Base-by-base conservation (phyloP, 2,888 invertebrate species). In the Blastobasis lacticolella region DNA sequence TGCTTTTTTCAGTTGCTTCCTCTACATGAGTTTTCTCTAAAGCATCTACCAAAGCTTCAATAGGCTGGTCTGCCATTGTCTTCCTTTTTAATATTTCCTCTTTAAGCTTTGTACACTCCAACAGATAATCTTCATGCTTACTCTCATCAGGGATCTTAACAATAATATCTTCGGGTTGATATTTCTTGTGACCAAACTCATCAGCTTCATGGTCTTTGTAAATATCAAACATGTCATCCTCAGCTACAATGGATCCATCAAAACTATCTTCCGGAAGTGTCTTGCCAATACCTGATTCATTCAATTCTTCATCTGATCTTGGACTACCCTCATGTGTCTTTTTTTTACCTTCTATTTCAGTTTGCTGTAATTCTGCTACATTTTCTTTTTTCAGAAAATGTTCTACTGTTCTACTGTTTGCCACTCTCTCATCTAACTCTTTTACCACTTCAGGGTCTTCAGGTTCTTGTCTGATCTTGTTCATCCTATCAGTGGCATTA, bases 101-200 rank as follows among this genome's bases (percentile, higher is more conserved):
- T 62, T 83, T 88, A 4, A 88, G 62, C 54, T 78, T 83, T 54
- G 70, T 58, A 66, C 89, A 89, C 59, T 88, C 89, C 23, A 71
- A 66, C 58, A 89, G 72, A 61, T 75, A 89, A 56, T 83, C 81
- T 43, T 62, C 60, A 9, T 64, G 52, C 49, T 70, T 56, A 6
- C 59, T 48, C 23, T 77, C 73, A 37, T 70, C 61, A 49, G 73
- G 67, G 1, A 77, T 59, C 64, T 75, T 82, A 0, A 85, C 80
- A 43, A 71, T 6, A 52, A 87, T 70, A 36, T 81, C 72, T 65
- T 82, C 75, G 0, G 88, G 81, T 60, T 75, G 60, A 69, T 78
- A 88, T 57, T 88, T 88, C 54, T 82, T 87, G 49, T 88, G 88
- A 4, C 88, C 88, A 77, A 89, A 89, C 50, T 87, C 88, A 59